These are phyloP conservation scores for Pyrgilauda ruficollis DNA, from an alignment of 2,113 vertebrate species.

Conservation along the genomic window DNA sequence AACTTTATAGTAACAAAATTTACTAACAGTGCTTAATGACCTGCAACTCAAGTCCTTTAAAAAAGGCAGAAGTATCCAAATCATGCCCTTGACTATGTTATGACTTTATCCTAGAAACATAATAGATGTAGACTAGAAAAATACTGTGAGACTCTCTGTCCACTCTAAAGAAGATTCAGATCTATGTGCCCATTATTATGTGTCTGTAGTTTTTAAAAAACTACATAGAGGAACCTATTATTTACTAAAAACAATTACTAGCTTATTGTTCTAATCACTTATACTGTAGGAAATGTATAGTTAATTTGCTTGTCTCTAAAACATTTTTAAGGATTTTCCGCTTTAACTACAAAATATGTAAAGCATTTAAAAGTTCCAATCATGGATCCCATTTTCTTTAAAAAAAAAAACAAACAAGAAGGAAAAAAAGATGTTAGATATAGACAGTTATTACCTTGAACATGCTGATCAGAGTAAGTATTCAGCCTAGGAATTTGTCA, in stretches of 20 bases:
- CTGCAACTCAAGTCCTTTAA: neutral
- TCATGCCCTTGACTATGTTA: neutral
- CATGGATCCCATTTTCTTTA: constrained; percentile 44
- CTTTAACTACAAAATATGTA: constrained; percentile 49
- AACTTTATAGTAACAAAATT: neutral
- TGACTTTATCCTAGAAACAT: neutral
- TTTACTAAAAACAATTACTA: constrained; percentile 17
- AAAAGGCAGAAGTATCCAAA: neutral
- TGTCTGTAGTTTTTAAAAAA: neutral
- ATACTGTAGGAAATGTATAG: constrained; percentile 2
- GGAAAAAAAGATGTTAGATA: constrained; percentile 43
- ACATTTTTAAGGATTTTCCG: neutral
- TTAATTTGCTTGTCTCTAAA: constrained; percentile 26
- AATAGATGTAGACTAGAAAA: neutral
- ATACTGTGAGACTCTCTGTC: neutral
- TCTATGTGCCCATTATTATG: neutral
- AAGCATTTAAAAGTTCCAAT: constrained; percentile 43
- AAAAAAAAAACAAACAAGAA: constrained; percentile 10
- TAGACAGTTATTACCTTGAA: constrained; percentile 3
- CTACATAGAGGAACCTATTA: neutral
- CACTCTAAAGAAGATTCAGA: neutral
- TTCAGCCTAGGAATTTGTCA: neutral
- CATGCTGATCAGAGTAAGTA: neutral
- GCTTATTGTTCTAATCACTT: constrained; percentile 40
- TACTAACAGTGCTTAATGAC: neutral